These are phyloP conservation scores for Pagetopsis macropterus DNA, from an alignment of 2,797 vertebrate species.

Conservation along the genomic window DNA sequence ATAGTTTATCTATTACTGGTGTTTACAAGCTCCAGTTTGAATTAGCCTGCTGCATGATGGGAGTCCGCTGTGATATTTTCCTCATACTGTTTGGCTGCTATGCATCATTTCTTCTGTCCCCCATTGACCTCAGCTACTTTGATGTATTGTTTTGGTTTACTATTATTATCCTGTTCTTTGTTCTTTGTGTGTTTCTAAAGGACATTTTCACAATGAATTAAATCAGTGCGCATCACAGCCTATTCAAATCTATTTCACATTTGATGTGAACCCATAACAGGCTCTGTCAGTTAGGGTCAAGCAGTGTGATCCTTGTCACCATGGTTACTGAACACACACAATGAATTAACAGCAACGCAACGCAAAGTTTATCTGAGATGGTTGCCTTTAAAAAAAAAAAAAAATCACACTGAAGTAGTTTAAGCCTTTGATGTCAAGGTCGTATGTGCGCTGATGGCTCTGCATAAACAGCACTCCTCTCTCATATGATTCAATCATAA, in stretches of 20 bases:
- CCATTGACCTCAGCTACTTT: neutral
- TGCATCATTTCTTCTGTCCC: neutral
- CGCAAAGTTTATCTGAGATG: neutral
- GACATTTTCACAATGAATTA: neutral
- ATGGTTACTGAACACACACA: constrained; percentile 6
- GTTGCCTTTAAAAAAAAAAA: constrained; percentile 19
- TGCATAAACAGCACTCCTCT: neutral
- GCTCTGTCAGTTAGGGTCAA: neutral
- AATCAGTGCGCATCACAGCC: neutral
- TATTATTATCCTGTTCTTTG: too few relatives aligned
- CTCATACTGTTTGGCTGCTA: neutral
- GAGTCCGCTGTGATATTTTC: neutral
- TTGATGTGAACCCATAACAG: constrained; percentile 13
- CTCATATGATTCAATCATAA: neutral
- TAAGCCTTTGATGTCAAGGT: neutral
- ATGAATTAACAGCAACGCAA: neutral
- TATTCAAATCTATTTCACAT: neutral
- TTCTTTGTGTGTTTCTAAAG: neutral
- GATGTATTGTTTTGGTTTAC: neutral
- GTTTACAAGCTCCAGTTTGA: neutral
- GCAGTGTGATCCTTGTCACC: neutral
- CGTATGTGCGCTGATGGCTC: neutral
- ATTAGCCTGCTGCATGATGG: neutral
- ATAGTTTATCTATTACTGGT: neutral
- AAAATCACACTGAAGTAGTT: neutral